Conservation (phyloP, 2,888 invertebrate species). For the Lagria hirta region DNA sequence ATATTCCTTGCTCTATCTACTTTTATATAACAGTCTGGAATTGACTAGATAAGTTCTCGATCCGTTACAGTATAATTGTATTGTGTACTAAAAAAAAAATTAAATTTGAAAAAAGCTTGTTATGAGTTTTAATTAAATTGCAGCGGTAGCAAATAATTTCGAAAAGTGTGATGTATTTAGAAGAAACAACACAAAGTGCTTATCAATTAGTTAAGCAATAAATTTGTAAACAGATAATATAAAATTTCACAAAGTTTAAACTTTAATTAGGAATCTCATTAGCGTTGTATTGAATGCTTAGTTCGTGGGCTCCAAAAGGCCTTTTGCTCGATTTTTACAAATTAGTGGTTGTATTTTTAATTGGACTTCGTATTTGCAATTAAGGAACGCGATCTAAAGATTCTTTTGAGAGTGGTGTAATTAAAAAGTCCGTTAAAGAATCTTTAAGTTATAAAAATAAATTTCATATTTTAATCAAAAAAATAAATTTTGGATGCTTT, state of each 20-base stretch:
- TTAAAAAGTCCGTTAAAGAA: constrained; percentile 5
- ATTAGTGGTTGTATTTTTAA: constrained; percentile 34
- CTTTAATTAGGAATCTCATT: constrained; percentile 28
- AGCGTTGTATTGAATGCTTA: constrained; percentile 14
- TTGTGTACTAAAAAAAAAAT: no score
- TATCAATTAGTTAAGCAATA: no score
- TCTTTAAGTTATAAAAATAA: constrained; percentile 7
- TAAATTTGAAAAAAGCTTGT: no score
- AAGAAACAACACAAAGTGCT: no score
- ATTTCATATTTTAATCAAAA: constrained; percentile 4
- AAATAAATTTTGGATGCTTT: no score
- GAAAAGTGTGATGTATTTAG: no score
- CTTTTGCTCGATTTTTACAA: constrained; percentile 33
- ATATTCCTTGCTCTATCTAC: no score
- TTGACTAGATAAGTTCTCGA: no score
- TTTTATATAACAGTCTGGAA: no score
- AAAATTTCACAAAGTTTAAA: constrained; percentile 20
- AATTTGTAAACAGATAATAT: constrained; percentile 23
- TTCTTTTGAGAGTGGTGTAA: background rate
- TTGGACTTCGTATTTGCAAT: constrained; percentile 24
- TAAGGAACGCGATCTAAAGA: constrained; percentile 9
- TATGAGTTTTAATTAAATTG: no score
- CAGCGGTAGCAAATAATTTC: no score
- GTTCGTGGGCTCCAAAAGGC: constrained; percentile 20
- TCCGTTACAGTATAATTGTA: no score